Evolutionary conservation across 2,888 invertebrate genomes (phyloP), one percentile per base, ranked within the genome.

Genomic region (Eupithecia dodoneata): DNA sequence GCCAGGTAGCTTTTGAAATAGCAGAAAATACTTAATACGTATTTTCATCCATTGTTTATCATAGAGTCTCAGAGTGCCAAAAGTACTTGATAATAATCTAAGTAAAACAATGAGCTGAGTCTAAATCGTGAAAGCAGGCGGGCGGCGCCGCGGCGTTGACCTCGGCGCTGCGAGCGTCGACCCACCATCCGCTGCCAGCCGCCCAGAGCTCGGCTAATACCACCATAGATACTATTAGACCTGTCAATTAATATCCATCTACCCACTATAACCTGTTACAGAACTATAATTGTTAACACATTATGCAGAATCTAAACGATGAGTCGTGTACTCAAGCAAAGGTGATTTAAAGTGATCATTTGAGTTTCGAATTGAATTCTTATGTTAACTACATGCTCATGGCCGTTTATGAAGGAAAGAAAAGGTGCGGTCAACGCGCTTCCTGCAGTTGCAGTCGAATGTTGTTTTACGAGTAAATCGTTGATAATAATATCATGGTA

Each of bases 121-220:
- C 73, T 72, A 69, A 85, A 83, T 83, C 87, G 88, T 87, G 90
- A 90, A 90, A 91, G 91, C 81, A 79, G 81, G 80, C 81, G 79
- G 83, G 78, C 80, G 83, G 86, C 87, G 88, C 84, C 88, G 89
- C 92, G 92, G 87, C 93, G 93, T 81, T 94, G 94, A 94, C 94
- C 94, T 91, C 91, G 71, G 83, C 84, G 83, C 77, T 78, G 91
- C 92, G 94, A 90, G 83, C 94, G 93, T 92, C 93, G 94, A 94
- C 94, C 94, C 87, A 89, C 78, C 83, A 83, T 77, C 75, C 83
- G 78, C 81, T 80, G 85, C 83, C 84, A 85, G 83, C 85, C 80
- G 79, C 72, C 70, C 76, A 55, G 55, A 52, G 75, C 75, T 72
- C 72, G 55, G 55, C 67, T 75, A 72, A 67, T 84, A 84, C 80